Evolutionary conservation across 2,113 vertebrate genomes (phyloP).

Genomic region (Dermatemys mawii): DNA sequence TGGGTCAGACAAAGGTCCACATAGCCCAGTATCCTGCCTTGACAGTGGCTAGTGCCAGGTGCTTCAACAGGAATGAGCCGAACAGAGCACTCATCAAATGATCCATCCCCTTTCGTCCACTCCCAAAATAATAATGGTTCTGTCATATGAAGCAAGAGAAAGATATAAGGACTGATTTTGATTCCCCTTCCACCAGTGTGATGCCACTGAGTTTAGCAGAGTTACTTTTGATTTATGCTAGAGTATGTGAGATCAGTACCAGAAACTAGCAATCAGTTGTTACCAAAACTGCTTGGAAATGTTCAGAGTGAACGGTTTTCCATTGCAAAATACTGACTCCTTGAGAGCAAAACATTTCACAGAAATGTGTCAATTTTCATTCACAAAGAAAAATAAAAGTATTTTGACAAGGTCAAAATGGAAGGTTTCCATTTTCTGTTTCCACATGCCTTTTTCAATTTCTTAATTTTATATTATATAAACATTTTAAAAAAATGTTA

Average conservation of each 20-base stretch:
- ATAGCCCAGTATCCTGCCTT: background rate
- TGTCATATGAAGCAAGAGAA: background rate
- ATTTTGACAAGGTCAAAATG: background rate
- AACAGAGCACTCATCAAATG: background rate
- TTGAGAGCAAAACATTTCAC: too few relatives aligned
- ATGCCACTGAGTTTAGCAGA: background rate
- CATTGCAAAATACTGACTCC: background rate
- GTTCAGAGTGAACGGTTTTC: background rate
- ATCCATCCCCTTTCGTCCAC: background rate
- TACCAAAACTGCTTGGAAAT: background rate
- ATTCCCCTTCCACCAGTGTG: background rate
- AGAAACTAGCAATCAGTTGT: background rate
- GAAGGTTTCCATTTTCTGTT: background rate
- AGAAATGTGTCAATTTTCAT: background rate
- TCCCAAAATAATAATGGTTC: background rate
- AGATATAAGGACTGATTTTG: background rate
- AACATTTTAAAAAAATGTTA: background rate
- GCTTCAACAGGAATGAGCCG: background rate
- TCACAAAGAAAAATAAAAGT: background rate
- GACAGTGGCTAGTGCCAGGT: background rate
- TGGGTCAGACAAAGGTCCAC: background rate
- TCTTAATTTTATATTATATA: background rate
- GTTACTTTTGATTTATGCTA: background rate
- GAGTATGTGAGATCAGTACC: background rate
- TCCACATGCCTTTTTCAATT: background rate